A percentile compares a stretch with the other conserved stretches of the same genome.
These are phyloP conservation scores for Scomber scombrus DNA, from an alignment of 2,113 vertebrate genomes.

Conservation along the genomic window DNA sequence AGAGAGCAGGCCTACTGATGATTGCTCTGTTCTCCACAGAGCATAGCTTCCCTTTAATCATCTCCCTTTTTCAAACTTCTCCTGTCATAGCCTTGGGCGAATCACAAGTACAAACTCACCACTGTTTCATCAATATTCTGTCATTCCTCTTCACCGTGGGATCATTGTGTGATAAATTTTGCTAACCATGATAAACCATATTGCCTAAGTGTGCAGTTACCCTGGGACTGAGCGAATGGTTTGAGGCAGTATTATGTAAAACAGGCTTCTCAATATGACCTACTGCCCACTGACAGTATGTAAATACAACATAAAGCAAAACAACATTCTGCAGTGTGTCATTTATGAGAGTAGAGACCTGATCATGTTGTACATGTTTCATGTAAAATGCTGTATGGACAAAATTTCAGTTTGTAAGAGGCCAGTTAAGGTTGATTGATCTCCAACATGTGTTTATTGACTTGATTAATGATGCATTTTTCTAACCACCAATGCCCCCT, in stretches of 20 bases:
- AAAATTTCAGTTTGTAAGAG: no score
- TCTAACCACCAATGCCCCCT: no score
- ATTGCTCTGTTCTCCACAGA: constrained; percentile 79
- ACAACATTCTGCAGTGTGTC: constrained; percentile 12
- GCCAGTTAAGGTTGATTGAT: no score
- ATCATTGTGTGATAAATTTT: constrained; percentile 73
- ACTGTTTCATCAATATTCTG: constrained; percentile 82
- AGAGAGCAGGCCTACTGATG: constrained; percentile 64
- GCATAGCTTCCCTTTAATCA: constrained; percentile 82
- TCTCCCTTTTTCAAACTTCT: constrained; percentile 76
- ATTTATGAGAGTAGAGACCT: neutral
- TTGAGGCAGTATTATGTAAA: constrained; percentile 64
- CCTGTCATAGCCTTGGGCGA: constrained; percentile 72
- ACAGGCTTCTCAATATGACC: constrained; percentile 43
- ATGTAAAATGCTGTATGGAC: neutral
- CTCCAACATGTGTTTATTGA: no score
- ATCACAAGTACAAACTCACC: constrained; percentile 69
- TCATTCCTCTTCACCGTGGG: constrained; percentile 64
- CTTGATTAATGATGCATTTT: no score
- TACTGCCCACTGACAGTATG: constrained; percentile 25
- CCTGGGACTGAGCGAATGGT: constrained; percentile 65
- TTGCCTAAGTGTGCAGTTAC: constrained; percentile 49
- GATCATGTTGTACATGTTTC: neutral
- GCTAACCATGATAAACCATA: constrained; percentile 67
- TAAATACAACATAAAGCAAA: constrained; percentile 46